Evolutionary conservation across 2,797 vertebrate species (phyloP).

Genomic region (Cryptoprocta ferox): DNA sequence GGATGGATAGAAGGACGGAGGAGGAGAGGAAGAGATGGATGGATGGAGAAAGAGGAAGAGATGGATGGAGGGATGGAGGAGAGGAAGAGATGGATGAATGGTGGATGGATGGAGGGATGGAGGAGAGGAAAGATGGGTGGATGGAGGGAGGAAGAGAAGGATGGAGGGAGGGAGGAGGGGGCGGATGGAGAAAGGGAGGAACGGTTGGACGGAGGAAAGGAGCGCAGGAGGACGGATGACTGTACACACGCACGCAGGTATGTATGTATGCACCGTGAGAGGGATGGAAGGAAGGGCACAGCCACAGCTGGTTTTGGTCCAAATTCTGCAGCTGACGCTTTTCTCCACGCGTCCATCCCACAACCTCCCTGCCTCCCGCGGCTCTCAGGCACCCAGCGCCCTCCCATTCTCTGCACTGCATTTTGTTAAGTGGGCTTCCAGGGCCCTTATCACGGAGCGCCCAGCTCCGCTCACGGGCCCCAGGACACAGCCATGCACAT

Average conservation of each 20-base stretch:
- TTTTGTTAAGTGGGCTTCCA: background rate
- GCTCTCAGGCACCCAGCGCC: background rate
- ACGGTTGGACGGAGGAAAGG: background rate
- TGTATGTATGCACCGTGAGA: accelerated
- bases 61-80: too few relatives aligned
- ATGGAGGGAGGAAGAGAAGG: background rate
- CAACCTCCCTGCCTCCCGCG: background rate
- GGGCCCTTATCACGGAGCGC: background rate
- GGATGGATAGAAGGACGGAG: too few relatives aligned
- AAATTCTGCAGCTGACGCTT: accelerated
- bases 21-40: background rate
- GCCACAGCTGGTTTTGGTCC: background rate
- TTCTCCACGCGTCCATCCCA: background rate
- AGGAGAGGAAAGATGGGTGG: background rate
- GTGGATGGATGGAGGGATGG: too few relatives aligned
- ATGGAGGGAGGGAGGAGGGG: background rate
- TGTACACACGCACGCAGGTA: background rate
- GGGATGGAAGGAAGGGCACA: background rate
- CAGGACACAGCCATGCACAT: accelerated
- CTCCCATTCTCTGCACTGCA: background rate
- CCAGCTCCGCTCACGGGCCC: background rate
- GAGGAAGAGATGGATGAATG: background rate
- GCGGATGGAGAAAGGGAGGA: background rate
- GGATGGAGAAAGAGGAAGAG: background rate
- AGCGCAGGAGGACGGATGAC: background rate